A percentile compares a stretch with the other conserved stretches of the same genome.
Evolutionary conservation across 2,113 vertebrate genomes (phyloP).

Genomic region (Hippocampus comes): DNA sequence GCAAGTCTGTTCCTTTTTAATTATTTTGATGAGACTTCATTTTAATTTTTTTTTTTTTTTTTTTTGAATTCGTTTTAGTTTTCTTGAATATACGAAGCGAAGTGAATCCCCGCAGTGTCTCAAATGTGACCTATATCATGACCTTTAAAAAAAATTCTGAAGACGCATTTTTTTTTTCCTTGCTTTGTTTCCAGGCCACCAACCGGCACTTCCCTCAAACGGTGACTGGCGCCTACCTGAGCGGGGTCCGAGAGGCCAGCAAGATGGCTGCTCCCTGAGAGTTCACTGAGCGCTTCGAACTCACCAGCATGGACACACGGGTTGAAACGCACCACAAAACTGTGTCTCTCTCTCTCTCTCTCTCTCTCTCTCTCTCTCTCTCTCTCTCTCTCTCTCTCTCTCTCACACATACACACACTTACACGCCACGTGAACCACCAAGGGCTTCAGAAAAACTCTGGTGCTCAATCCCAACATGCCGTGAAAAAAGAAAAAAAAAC

Average conservation of each 20-base stretch:
- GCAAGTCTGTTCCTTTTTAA: too few species aligned
- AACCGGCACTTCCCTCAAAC: slow-evolving; percentile 98
- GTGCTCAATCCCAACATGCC: neutral
- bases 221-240: slow-evolving; percentile 94
- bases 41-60: too few species aligned
- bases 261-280: slow-evolving; percentile 89
- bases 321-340: neutral
- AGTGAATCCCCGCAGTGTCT: too few species aligned
- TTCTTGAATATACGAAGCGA: too few species aligned
- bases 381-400: neutral
- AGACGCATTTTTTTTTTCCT: neutral
- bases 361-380: neutral
- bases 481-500: neutral
- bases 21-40: too few species aligned
- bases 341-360: neutral
- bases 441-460: neutral
- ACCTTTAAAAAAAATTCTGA: neutral
- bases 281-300: slow-evolving; percentile 5
- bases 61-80: too few species aligned
- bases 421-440: neutral
- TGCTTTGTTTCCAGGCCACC: slow-evolving; percentile 77
- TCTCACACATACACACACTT: neutral
- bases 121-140: neutral
- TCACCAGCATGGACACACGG: slow-evolving; percentile 52
- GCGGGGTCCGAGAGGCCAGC: slow-evolving; percentile 95